A percentile compares a stretch with the other conserved stretches of the same genome.
These are phyloP conservation scores for Galaxias olidus DNA, from an alignment of 2,797 vertebrate species.

Conservation along the genomic window DNA sequence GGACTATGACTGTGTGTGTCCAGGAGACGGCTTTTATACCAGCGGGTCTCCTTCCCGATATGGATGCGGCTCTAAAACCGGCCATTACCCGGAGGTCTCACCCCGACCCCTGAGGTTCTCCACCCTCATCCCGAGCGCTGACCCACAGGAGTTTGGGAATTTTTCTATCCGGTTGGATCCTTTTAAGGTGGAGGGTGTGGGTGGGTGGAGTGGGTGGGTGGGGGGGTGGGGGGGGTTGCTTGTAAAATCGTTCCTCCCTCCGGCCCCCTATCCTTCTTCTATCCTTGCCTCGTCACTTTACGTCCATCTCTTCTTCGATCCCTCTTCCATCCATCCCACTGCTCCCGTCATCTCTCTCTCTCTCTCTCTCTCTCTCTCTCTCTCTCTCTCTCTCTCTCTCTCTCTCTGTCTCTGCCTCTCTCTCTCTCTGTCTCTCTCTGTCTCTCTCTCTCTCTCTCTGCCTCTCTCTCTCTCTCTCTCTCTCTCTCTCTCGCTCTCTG, in stretches of 20 bases:
- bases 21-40: slow-evolving; percentile 56
- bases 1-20: slow-evolving; percentile 24
- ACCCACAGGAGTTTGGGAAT: slow-evolving; percentile 60
- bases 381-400: neutral
- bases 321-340: no score
- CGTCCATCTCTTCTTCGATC: no score
- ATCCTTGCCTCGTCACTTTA: slow-evolving; percentile 11
- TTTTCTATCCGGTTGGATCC: slow-evolving; percentile 50
- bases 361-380: neutral
- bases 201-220: no score
- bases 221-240: no score
- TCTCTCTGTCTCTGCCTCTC: no score
- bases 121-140: slow-evolving; percentile 37
- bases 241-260: slow-evolving; percentile 39
- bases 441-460: no score
- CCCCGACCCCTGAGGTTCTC: slow-evolving; percentile 38
- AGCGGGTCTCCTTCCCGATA: slow-evolving; percentile 50
- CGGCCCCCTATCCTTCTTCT: slow-evolving; percentile 16
- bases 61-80: slow-evolving; percentile 61
- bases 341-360: no score
- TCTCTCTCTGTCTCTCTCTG: no score
- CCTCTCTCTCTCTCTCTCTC: no score
- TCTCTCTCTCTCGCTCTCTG: no score
- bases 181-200: no score
- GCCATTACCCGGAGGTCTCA: slow-evolving; percentile 46